A percentile compares a stretch with the other conserved stretches of the same genome.
Evolutionary conservation across 2,888 invertebrate genomes (phyloP).

Genomic region (Ptilodon capucinus): DNA sequence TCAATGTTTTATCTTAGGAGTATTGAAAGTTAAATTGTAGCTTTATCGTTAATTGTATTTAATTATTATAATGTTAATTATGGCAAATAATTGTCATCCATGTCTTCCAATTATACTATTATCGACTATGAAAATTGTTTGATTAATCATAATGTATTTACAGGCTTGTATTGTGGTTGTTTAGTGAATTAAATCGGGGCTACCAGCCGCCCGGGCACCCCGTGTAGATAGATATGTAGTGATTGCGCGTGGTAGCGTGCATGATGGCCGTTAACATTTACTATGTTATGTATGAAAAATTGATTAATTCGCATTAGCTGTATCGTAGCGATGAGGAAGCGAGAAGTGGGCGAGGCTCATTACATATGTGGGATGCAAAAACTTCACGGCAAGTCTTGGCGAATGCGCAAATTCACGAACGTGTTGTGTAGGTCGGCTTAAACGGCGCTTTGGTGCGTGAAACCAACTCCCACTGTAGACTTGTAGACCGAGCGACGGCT

Average conservation of each 20-base stretch:
- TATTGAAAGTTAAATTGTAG: neutral
- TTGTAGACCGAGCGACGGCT: neutral
- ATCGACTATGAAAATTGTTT: neutral
- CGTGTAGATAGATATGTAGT: neutral
- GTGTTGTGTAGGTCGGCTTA: constrained; percentile 2
- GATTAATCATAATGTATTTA: no score
- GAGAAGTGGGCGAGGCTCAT: constrained; percentile 11
- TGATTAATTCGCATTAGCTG: neutral
- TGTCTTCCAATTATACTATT: constrained; percentile 37
- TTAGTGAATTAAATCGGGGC: no score
- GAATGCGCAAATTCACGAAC: constrained; percentile 3
- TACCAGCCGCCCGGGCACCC: neutral
- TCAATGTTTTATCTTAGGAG: neutral
- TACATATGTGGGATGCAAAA: constrained; percentile 3
- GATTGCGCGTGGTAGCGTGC: neutral
- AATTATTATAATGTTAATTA: neutral
- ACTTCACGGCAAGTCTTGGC: constrained; percentile 4
- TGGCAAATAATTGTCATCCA: constrained; percentile 22
- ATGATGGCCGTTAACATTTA: neutral
- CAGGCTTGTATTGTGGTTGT: no score
- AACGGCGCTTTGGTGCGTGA: neutral
- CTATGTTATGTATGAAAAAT: neutral
- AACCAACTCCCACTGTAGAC: neutral
- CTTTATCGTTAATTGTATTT: neutral
- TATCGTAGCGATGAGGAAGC: constrained; percentile 1